Evolutionary conservation across 2,797 vertebrate species (phyloP).

Genomic region (Eremophila alpestris): DNA sequence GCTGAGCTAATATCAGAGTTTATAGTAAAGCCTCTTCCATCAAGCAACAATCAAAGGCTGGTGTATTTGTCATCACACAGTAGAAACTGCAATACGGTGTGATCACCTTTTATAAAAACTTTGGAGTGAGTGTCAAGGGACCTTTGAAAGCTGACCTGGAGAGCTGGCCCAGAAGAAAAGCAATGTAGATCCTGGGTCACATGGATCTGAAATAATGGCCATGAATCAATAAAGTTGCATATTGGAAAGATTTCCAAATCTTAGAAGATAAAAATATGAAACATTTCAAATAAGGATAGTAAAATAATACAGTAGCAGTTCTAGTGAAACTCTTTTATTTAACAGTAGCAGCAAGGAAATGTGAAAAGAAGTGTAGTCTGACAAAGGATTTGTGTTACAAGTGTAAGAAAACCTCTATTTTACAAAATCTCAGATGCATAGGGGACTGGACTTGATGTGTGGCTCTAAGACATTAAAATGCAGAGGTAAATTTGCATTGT

Average conservation of each 20-base stretch:
- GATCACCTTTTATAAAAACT: neutral
- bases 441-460: neutral
- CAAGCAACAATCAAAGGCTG: neutral
- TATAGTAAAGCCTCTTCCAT: neutral
- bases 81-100: neutral
- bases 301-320: neutral
- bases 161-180: neutral
- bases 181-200: neutral
- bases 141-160: neutral
- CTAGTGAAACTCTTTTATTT: neutral
- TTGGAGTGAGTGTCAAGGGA: neutral
- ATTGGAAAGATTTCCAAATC: neutral
- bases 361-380: neutral
- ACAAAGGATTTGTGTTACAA: neutral
- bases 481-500: neutral
- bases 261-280: neutral
- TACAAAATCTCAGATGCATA: neutral
- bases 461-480: neutral
- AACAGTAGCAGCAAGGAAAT: neutral
- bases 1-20: neutral
- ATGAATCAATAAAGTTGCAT: neutral
- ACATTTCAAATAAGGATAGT: neutral
- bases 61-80: neutral
- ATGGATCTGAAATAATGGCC: neutral
- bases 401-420: neutral